Evolutionary conservation across 1,140 invertebrate species (phyloP).

Genomic region (Drosophila sechellia): DNA sequence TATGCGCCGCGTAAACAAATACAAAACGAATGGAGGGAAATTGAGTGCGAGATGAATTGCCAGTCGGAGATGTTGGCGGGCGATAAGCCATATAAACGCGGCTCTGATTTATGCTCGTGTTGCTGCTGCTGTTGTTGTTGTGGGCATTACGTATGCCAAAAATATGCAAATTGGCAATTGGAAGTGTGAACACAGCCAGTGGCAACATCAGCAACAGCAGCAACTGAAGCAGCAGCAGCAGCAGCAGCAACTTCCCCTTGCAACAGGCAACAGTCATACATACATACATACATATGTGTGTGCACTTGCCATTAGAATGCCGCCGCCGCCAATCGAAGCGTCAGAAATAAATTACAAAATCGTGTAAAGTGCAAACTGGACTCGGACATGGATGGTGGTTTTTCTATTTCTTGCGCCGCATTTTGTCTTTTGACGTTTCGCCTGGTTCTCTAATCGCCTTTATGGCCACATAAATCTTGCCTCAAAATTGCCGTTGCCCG

Average conservation of each 20-base stretch:
- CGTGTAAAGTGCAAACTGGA: constrained; percentile 80
- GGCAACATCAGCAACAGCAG: constrained; percentile 17
- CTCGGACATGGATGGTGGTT: constrained; percentile 50
- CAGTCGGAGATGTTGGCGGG: constrained; percentile 59
- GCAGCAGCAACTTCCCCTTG: constrained; percentile 16
- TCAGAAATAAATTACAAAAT: constrained; percentile 82
- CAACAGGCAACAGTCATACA: neutral
- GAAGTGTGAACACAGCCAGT: constrained; percentile 80
- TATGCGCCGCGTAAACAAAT: constrained; percentile 64
- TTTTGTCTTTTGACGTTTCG: constrained; percentile 76
- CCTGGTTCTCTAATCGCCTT: constrained; percentile 73
- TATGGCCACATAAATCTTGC: constrained; percentile 80
- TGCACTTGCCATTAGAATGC: constrained; percentile 81
- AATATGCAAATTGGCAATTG: constrained; percentile 80
- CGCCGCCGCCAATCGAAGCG: constrained; percentile 64
- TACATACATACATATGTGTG: constrained; percentile 5
- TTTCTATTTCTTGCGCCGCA: constrained; percentile 30
- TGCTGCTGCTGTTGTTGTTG: constrained; percentile 15
- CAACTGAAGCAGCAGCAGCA: neutral
- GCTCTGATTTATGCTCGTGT: constrained; percentile 70
- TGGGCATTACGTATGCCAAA: constrained; percentile 77
- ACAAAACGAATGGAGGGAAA: constrained; percentile 67
- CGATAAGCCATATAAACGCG: constrained; percentile 70
- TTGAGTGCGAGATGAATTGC: constrained; percentile 78
- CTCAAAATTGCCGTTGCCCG: constrained; percentile 78